These are phyloP conservation scores for Dolichallabes microphthalmus DNA, from an alignment of 2,113 vertebrate species.

Conservation along the genomic window DNA sequence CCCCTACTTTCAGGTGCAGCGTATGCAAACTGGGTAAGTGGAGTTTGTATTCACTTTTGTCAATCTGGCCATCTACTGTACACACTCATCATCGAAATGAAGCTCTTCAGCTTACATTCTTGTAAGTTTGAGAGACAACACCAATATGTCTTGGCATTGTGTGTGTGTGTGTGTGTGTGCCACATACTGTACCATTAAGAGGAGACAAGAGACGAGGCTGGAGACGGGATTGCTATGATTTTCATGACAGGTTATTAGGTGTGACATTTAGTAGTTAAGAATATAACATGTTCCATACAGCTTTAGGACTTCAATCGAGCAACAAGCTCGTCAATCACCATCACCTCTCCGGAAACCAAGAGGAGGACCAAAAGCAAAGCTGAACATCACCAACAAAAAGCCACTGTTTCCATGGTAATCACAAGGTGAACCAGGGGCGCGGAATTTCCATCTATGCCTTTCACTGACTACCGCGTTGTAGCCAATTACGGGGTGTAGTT, in stretches of 20 bases:
- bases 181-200: background rate
- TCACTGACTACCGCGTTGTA: background rate
- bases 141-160: background rate
- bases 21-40: background rate
- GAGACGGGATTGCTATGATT: background rate
- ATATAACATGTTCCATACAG: background rate
- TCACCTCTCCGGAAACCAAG: background rate
- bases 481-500: background rate
- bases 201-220: background rate
- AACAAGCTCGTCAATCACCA: background rate
- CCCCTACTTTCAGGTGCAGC: background rate
- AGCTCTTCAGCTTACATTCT: background rate
- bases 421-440: background rate
- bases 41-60: too few relatives aligned
- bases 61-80: too few relatives aligned
- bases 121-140: background rate
- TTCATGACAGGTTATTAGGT: background rate
- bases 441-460: background rate
- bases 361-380: background rate
- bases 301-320: background rate
- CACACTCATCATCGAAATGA: too few relatives aligned
- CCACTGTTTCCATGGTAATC: background rate
- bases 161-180: background rate
- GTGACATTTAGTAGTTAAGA: background rate
- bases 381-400: background rate